Evolutionary conservation across 2,888 invertebrate genomes (phyloP).

Genomic region (Pseudolycoriella hygida): DNA sequence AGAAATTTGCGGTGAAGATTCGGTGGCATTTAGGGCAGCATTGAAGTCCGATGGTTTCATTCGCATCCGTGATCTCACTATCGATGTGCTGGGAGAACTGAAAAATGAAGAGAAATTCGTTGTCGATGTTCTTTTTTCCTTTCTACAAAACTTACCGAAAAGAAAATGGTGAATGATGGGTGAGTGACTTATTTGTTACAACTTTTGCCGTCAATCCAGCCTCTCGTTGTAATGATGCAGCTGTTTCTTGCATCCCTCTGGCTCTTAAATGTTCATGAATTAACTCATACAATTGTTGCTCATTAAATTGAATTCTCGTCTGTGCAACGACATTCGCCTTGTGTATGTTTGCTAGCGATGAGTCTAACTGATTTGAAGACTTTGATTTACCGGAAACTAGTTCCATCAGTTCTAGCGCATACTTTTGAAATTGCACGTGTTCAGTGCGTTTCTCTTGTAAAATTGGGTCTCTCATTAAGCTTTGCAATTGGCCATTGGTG

Average conservation of each 20-base stretch:
- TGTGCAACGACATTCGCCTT: constrained; percentile 90
- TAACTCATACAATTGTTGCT: constrained; percentile 78
- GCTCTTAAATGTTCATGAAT: constrained; percentile 73
- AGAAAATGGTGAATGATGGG: constrained; percentile 25
- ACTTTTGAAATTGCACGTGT: constrained; percentile 89
- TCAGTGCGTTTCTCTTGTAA: constrained; percentile 90
- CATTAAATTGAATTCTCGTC: constrained; percentile 88
- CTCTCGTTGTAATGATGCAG: constrained; percentile 56
- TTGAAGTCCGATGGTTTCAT: constrained; percentile 4
- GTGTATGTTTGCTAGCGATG: constrained; percentile 77
- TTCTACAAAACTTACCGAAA: constrained; percentile 7
- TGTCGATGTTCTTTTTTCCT: neutral
- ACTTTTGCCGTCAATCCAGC: constrained; percentile 38
- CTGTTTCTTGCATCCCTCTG: constrained; percentile 57
- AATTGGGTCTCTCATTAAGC: constrained; percentile 92
- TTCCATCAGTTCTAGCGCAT: constrained; percentile 78
- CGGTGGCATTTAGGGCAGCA: neutral
- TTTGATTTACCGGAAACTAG: constrained; percentile 82
- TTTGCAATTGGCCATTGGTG: constrained; percentile 80
- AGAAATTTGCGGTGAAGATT: neutral
- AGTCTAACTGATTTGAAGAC: constrained; percentile 62
- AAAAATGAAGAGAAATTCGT: neutral
- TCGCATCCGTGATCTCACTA: constrained; percentile 4
- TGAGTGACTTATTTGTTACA: constrained; percentile 16
- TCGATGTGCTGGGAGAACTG: constrained; percentile 7